phyloP scores from a whole-genome alignment of 23 tunicate species.

The Clavelina lepadiformis region DNA sequence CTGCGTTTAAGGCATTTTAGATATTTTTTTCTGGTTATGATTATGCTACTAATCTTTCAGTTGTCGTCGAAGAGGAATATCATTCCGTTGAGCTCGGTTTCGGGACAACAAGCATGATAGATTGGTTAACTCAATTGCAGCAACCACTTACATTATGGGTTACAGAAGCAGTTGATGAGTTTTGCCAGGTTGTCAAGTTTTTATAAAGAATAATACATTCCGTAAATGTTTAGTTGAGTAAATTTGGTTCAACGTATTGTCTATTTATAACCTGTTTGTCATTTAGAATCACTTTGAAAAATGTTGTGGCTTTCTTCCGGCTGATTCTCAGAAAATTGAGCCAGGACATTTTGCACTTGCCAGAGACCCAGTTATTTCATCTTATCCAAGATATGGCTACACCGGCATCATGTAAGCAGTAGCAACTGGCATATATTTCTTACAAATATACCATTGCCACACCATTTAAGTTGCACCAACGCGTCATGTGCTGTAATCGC shows the following conservation, averaged over 20 bases:
- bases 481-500: not conserved
- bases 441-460: too few species aligned
- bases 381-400: conserved; percentile 11
- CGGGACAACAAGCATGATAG: conserved; percentile 7
- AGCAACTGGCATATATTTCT: not conserved
- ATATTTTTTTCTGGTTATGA: too few species aligned
- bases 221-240: too few species aligned
- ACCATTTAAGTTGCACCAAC: not conserved
- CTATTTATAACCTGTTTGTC: not conserved
- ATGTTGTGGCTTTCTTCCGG: conserved; percentile 34
- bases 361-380: conserved; percentile 14
- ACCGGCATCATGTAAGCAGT: conserved; percentile 11
- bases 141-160: conserved; percentile 20
- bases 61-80: conserved; percentile 16
- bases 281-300: conserved; percentile 26
- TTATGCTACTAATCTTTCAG: too few species aligned
- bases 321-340: not conserved
- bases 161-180: conserved; percentile 25
- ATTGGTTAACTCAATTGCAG: conserved; percentile 27
- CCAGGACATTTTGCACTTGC: conserved; percentile 24
- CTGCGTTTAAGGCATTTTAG: too few species aligned
- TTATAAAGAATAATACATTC: too few species aligned
- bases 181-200: conserved; percentile 14
- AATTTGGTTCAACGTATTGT: too few species aligned
- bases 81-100: conserved; percentile 24